Evolutionary conservation across 2,113 vertebrate genomes (phyloP).

Genomic region (Puntigrus tetrazona): DNA sequence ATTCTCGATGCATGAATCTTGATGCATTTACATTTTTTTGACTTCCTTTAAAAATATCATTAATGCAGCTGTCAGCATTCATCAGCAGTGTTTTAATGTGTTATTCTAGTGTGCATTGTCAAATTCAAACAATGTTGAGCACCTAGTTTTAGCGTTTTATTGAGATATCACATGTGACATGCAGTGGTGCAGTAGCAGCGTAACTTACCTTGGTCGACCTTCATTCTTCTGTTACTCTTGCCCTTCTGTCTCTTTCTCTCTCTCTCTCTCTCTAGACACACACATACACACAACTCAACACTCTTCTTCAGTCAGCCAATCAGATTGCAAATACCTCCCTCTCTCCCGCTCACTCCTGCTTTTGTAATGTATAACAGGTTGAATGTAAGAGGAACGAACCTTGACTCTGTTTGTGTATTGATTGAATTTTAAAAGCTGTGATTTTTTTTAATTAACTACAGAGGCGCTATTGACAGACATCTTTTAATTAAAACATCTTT

Average conservation of each 20-base stretch:
- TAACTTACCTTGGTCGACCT: slow-evolving; percentile 30
- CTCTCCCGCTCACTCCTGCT: neutral
- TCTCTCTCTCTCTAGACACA: slow-evolving; percentile 9
- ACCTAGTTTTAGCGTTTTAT: neutral
- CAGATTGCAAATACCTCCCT: slow-evolving; percentile 25
- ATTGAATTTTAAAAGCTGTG: neutral
- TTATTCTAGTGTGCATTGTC: neutral
- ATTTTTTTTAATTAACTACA: neutral
- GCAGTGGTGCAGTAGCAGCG: neutral
- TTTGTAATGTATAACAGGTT: neutral
- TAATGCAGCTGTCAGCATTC: neutral
- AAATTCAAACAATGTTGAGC: neutral
- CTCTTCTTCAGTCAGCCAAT: slow-evolving; percentile 41
- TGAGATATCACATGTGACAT: neutral
- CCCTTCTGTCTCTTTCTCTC: slow-evolving; percentile 1
- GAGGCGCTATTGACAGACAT: neutral
- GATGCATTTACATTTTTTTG: neutral
- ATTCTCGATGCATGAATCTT: neutral
- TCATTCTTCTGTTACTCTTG: slow-evolving; percentile 13
- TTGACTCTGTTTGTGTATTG: neutral
- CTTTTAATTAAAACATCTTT: neutral
- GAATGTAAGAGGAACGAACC: neutral
- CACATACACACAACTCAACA: neutral
- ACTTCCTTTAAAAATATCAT: neutral
- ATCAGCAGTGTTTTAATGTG: neutral